Conservation (phyloP, 1,140 invertebrate species). For the Trinorchestia longiramus region DNA sequence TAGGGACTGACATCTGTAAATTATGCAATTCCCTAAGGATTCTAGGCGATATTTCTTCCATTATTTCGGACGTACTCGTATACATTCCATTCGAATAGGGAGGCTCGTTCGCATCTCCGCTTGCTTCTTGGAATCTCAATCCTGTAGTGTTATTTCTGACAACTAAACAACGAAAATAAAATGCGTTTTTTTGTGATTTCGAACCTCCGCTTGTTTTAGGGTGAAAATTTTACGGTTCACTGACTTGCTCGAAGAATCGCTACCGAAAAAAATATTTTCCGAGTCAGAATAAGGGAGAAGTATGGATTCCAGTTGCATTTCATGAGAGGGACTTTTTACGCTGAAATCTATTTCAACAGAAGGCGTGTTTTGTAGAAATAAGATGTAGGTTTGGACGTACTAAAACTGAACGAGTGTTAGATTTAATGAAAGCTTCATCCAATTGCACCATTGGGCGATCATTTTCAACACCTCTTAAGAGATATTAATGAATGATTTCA, state of each 20-base stretch:
- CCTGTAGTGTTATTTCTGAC: not conserved
- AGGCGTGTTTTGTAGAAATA: not conserved
- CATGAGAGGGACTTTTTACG: not conserved
- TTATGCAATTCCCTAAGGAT: slow-evolving; percentile 35
- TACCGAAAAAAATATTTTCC: not conserved
- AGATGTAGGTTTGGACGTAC: too few species aligned
- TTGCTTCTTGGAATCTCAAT: not conserved
- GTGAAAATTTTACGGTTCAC: not conserved
- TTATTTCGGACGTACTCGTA: slow-evolving; percentile 30
- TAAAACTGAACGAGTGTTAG: too few species aligned
- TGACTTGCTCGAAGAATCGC: not conserved
- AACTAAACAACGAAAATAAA: not conserved
- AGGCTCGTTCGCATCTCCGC: not conserved
- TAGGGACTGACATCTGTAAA: slow-evolving; percentile 34
- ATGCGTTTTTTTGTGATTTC: not conserved
- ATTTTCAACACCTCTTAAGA: too few species aligned
- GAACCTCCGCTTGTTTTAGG: not conserved
- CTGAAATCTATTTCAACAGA: not conserved
- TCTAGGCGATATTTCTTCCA: slow-evolving; percentile 15
- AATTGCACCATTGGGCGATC: too few species aligned
- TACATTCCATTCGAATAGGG: not conserved
- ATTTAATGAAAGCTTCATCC: too few species aligned
- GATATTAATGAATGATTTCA: too few species aligned
- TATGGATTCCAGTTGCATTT: not conserved
- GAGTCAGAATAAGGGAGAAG: not conserved